Evolutionary conservation across 2,113 vertebrate species (phyloP), one percentile per base, ranked within the genome.

Genomic region (Holacanthus passer): DNA sequence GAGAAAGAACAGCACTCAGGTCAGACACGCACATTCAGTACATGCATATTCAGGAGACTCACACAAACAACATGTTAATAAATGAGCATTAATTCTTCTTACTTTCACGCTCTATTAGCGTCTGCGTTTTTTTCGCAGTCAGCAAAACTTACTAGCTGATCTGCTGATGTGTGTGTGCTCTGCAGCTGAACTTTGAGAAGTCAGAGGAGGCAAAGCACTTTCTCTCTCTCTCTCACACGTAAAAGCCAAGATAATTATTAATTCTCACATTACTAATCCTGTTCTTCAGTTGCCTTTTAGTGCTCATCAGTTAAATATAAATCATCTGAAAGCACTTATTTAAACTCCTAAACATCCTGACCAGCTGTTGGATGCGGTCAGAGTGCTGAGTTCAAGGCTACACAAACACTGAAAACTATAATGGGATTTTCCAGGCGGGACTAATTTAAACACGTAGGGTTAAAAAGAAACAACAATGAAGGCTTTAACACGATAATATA

Each of bases 111-210:
- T 83, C 71, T 1, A 82, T 87, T 82, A 81, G 37, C 31, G 35
- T 17, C 47, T 73, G 68, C 2, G 41, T 82, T 84, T 71, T 73
- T 77, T 11, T 11, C 48, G 69, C 39, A 10, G 53, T 89, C 82
- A 90, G 84, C 84, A 76, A 7, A n/a, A 59, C 45, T 69, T 6
- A n/a, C 7, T 1, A 31, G 66, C 53, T 79, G 79, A 77, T 68
- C 64, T 50, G 22, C 65, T 59, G 17, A 86, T 69, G 53, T 73
- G 66, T 73, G 65, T 53, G 48, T 63, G 48, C 24, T 55, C 59
- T 55, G 65, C 20, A 50, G 67, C 58, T 85, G 73, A 70, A 82
- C 72, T 83, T 77, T 83, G 73, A 85, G 31, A 78, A 58, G 64
- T 79, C 73, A 64, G 32, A 52, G 12, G 0, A 1, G 24, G 16